A percentile compares a stretch with the other conserved stretches of the same genome.
phyloP scores from a whole-genome alignment of 1,140 invertebrate genomes.

The Drosophila rufa region DNA sequence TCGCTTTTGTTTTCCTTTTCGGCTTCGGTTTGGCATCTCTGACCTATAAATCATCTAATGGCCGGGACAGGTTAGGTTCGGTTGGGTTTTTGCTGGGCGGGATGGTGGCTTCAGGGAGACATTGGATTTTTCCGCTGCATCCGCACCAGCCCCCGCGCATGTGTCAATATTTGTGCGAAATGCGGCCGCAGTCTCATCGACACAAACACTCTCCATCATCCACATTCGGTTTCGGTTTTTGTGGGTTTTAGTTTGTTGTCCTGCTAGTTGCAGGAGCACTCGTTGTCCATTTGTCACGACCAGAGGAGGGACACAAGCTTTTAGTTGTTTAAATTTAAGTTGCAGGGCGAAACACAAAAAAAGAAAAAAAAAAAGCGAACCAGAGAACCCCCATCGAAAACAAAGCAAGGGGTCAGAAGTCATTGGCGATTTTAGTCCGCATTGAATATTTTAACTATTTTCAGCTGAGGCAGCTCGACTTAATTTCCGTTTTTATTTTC shows the following conservation, averaged over 20 bases:
- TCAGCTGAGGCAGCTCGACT: slow-evolving; percentile 35
- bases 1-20: slow-evolving; percentile 60
- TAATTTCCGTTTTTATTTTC: slow-evolving; percentile 71
- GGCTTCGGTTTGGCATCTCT: slow-evolving; percentile 56
- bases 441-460: slow-evolving; percentile 43
- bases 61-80: slow-evolving; percentile 60
- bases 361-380: not conserved
- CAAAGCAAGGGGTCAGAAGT: slow-evolving; percentile 34
- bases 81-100: slow-evolving; percentile 1
- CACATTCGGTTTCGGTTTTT: slow-evolving; percentile 50
- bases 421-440: slow-evolving; percentile 28
- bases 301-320: slow-evolving; percentile 28
- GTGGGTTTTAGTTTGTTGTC: slow-evolving; percentile 50
- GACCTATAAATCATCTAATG: slow-evolving; percentile 83
- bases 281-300: slow-evolving; percentile 45
- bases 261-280: slow-evolving; percentile 32
- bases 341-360: slow-evolving; percentile 15
- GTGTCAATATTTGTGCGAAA: slow-evolving; percentile 82
- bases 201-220: slow-evolving; percentile 76
- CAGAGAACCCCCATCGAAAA: not conserved
- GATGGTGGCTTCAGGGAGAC: not conserved
- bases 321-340: slow-evolving; percentile 82
- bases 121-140: slow-evolving; percentile 8
- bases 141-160: slow-evolving; percentile 39
- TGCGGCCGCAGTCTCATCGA: slow-evolving; percentile 74